Percentiles rank a stretch among this genome's conserved stretches.
Evolutionary conservation across 2,888 invertebrate species (phyloP).

Genomic region (Serrognathus titanus): DNA sequence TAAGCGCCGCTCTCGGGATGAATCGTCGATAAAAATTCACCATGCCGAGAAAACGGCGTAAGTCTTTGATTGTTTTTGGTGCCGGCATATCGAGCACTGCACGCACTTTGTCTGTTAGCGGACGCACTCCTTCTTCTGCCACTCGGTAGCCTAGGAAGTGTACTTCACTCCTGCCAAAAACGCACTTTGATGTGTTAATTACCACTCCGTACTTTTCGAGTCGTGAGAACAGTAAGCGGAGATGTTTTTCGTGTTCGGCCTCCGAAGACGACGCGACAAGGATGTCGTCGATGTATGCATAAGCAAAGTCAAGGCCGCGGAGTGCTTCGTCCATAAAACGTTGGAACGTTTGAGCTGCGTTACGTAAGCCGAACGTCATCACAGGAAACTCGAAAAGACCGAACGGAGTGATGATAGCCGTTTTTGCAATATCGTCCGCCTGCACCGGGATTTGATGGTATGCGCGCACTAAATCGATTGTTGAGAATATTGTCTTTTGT

Average conservation of each 20-base stretch:
- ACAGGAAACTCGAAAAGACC: conserved; percentile 33
- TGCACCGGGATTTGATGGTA: conserved; percentile 42
- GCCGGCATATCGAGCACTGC: background rate
- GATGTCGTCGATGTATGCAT: conserved; percentile 27
- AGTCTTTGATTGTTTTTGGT: conserved; percentile 30
- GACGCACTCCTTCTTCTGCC: background rate
- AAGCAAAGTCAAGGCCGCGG: conserved; percentile 35
- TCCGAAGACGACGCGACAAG: too few species aligned
- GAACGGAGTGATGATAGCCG: conserved; percentile 30
- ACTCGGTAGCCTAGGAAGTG: background rate
- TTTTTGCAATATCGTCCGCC: conserved; percentile 35
- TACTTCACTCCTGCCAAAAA: background rate
- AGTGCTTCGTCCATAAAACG: conserved; percentile 38
- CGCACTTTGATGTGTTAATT: background rate
- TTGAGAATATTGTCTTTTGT: conserved; percentile 17
- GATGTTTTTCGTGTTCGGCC: background rate
- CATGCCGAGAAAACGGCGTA: conserved; percentile 33
- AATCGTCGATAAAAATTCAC: conserved; percentile 6
- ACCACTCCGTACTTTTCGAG: background rate
- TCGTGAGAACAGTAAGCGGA: background rate
- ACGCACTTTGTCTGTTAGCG: background rate
- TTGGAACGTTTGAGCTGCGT: conserved; percentile 45
- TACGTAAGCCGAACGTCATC: conserved; percentile 42
- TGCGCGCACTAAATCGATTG: conserved; percentile 37
- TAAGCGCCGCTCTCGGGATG: conserved; percentile 34